Evolutionary conservation across 1,140 invertebrate genomes (phyloP).

Genomic region (Zaprionus lachaisei): DNA sequence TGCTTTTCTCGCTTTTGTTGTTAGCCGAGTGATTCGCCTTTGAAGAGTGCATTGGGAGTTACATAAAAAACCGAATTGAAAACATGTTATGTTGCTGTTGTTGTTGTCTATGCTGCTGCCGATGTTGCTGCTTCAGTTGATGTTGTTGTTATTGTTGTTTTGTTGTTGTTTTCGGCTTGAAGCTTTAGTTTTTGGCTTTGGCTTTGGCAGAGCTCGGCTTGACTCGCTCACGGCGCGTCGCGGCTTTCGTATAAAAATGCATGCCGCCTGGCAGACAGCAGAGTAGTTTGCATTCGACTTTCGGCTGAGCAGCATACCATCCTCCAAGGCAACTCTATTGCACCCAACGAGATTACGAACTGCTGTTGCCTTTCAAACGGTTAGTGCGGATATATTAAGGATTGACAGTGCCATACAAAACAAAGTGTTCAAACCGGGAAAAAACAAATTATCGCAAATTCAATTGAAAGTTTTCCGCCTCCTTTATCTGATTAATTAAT

Average conservation of each 20-base stretch:
- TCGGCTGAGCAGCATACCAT: conserved; percentile 69
- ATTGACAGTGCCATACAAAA: conserved; percentile 5
- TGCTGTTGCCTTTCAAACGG: conserved; percentile 67
- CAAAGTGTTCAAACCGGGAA: conserved; percentile 3
- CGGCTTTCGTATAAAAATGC: conserved; percentile 78
- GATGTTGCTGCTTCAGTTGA: background rate
- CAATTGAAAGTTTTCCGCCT: conserved; percentile 1
- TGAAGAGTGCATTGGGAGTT: conserved; percentile 78
- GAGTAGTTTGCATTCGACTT: conserved; percentile 78
- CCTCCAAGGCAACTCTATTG: conserved; percentile 49
- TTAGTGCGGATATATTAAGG: conserved; percentile 50
- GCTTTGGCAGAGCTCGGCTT: conserved; percentile 5
- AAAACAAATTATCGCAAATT: conserved; percentile 11
- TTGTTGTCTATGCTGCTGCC: conserved; percentile 50
- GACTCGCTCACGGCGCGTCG: conserved; percentile 8
- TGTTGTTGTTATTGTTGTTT: conserved; percentile 41
- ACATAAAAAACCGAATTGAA: conserved; percentile 73
- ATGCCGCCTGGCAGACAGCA: conserved; percentile 60
- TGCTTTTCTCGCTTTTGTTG: conserved; percentile 32
- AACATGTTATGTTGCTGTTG: conserved; percentile 37
- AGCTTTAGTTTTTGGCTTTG: conserved; percentile 60
- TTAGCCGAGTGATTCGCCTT: conserved; percentile 48
- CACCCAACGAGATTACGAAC: conserved; percentile 34
- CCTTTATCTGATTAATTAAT: conserved; percentile 1
- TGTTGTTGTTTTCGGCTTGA: conserved; percentile 55